phyloP scores from a whole-genome alignment of 2,797 vertebrate species.

The Apogon talboti region DNA sequence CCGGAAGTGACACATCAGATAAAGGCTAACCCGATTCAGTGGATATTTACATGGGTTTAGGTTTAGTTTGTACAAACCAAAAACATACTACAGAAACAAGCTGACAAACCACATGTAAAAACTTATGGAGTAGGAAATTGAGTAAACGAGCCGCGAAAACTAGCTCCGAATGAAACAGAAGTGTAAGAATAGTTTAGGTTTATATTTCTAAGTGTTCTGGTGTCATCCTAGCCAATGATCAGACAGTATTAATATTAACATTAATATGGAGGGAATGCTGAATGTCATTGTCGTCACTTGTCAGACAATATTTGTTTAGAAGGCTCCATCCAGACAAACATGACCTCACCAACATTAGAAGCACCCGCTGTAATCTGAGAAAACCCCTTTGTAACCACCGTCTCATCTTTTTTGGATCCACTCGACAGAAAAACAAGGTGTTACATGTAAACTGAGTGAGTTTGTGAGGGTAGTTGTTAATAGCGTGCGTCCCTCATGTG shows the following conservation, averaged over 20 bases:
- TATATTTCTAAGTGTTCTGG: not conserved
- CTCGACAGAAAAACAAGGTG: not conserved
- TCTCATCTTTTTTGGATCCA: not conserved
- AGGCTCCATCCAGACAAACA: conserved; percentile 4
- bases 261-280: not conserved
- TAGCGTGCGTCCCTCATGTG: conserved; percentile 21
- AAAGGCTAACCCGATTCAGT: too few species aligned
- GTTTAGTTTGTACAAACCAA: not conserved
- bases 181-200: not conserved
- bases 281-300: not conserved
- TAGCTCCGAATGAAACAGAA: not conserved
- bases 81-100: not conserved
- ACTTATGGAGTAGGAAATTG: not conserved
- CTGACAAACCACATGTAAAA: not conserved
- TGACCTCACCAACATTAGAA: too few species aligned
- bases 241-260: too few species aligned
- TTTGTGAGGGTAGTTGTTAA: not conserved
- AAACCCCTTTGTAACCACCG: too few species aligned
- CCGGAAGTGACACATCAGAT: not conserved
- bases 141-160: not conserved
- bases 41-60: not conserved
- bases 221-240: too few species aligned
- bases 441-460: conserved; percentile 7
- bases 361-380: too few species aligned
- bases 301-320: not conserved